Conservation (phyloP, 2,888 invertebrate species). For the Tineola bisselliella region DNA sequence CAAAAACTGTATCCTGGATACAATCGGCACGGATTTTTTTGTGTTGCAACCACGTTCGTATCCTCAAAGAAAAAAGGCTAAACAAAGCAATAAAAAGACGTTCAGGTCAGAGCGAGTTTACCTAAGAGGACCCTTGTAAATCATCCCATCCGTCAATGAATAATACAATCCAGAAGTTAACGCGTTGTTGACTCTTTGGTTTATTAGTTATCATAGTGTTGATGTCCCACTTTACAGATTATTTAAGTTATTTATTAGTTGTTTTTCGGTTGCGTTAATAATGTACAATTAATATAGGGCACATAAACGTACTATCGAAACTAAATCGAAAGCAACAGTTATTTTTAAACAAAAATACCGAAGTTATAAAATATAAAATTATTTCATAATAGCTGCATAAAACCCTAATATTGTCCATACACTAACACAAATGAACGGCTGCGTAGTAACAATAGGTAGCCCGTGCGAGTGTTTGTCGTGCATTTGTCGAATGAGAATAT, state of each 20-base stretch:
- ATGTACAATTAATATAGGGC: neutral
- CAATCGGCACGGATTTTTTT: slow-evolving; percentile 59
- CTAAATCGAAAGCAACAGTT: neutral
- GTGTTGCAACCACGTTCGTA: slow-evolving; percentile 33
- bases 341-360: neutral
- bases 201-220: slow-evolving; percentile 48
- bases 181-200: slow-evolving; percentile 61
- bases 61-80: slow-evolving; percentile 58
- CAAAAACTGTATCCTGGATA: slow-evolving; percentile 62
- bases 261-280: neutral
- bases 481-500: slow-evolving; percentile 67
- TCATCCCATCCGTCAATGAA: slow-evolving; percentile 60
- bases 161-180: slow-evolving; percentile 41
- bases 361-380: slow-evolving; percentile 27
- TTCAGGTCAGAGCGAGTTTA: slow-evolving; percentile 58
- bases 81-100: slow-evolving; percentile 62
- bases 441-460: slow-evolving; percentile 52
- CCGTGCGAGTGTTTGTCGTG: slow-evolving; percentile 66
- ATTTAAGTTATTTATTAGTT: slow-evolving; percentile 44
- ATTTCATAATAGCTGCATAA: slow-evolving; percentile 39
- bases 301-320: no score
- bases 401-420: slow-evolving; percentile 50
- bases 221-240: slow-evolving; percentile 51
- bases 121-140: slow-evolving; percentile 68
- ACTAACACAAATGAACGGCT: slow-evolving; percentile 40